Percentiles rank a stretch among this genome's conserved stretches.
Evolutionary conservation across 2,888 invertebrate genomes (phyloP).

Genomic region (Cecidostiba fungosa): DNA sequence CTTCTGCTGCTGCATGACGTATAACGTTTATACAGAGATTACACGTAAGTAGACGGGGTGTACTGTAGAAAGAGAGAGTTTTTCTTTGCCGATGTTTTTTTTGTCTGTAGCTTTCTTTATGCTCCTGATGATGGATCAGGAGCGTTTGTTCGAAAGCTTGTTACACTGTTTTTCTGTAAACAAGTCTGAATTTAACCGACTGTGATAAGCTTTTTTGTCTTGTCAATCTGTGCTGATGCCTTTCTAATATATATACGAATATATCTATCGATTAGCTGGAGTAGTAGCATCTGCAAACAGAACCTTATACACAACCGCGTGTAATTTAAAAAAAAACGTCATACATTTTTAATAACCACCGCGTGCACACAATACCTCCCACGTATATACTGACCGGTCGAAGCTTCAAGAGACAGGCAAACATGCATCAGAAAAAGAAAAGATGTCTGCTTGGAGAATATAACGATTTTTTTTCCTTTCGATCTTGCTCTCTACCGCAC

Average conservation of each 20-base stretch:
- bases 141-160: constrained; percentile 55
- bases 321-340: constrained; percentile 7
- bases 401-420: too few species aligned
- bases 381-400: too few species aligned
- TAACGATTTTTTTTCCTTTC: constrained; percentile 12
- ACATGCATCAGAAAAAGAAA: too few species aligned
- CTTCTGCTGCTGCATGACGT: not conserved
- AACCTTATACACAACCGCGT: not conserved
- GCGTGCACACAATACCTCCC: not conserved
- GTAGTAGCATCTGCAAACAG: too few species aligned
- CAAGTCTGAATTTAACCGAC: too few species aligned
- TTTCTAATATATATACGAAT: too few species aligned
- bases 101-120: not conserved
- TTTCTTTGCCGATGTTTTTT: not conserved
- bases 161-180: constrained; percentile 17
- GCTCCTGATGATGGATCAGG: too few species aligned
- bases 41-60: not conserved
- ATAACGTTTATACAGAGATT: constrained; percentile 50
- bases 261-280: too few species aligned
- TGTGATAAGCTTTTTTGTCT: too few species aligned
- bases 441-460: not conserved
- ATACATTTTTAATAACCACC: not conserved
- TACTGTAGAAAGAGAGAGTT: not conserved
- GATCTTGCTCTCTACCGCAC: not conserved
- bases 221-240: too few species aligned